Evolutionary conservation across 2,797 vertebrate genomes (phyloP), one percentile per base, ranked within the genome.

Genomic region (Poeciliopsis turneri): DNA sequence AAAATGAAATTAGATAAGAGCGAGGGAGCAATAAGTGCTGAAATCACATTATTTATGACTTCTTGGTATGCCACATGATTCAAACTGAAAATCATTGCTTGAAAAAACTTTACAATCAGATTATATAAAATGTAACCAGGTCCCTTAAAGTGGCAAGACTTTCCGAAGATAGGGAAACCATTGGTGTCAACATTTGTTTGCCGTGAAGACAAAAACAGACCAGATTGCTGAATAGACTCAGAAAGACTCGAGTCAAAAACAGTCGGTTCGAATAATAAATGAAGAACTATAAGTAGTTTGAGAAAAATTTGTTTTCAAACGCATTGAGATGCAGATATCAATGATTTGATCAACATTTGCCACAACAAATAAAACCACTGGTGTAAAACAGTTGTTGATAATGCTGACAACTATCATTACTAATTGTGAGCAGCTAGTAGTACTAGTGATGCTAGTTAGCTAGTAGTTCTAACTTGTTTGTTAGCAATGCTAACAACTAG

Each of bases 1-100:
- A 72, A 51, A 12, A 55, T 84, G 28, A 83, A 68, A 81, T 53
- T 53, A 33, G 79, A 78, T 69, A 25, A 79, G 75, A 51, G 25
- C 47, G 74, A 68, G 16, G 57, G 77, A 78, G 61, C 11, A 53
- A 76, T 41, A 45, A 76, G 55, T 72, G 72, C 23, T 47, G 5
- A 10, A 25, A 41, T 41, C 6, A 57, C 72, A 74, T 10, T 7
- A 43, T 69, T 69, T 43, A 43, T 41, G 18, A 39, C 16, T 10
- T 18, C 8, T 5, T 18, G 36, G 7, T 39, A 3, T 6, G 33
- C 33, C 33, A 39, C 61, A 23, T 20, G 16, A 64, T 20, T 36
- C 30, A 18, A 36, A 64, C 59, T 28, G 28, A 18, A 36, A 36
- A 64, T 64, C 16, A 20, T 4, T 64, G 33, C 4, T 64, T 61